A percentile compares a stretch with the other conserved stretches of the same genome.
Conservation (phyloP, 2,113 vertebrate genomes). For the Apodemus speciosus region DNA sequence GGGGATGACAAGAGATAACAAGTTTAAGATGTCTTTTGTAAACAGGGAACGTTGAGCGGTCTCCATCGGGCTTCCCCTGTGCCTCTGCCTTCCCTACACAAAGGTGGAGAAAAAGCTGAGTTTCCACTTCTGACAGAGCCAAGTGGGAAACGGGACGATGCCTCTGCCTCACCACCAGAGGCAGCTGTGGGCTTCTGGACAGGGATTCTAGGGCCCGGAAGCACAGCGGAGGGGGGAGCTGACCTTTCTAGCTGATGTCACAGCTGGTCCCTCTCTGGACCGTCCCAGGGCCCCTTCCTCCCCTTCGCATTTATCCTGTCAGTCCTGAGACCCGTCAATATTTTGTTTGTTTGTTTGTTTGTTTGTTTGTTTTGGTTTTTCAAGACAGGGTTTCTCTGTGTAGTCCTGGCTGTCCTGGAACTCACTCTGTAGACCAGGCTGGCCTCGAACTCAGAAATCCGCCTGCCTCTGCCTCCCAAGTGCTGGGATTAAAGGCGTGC, state of each 20-base stretch:
- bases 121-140: background rate
- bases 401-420: too few species aligned
- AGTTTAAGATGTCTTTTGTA: background rate
- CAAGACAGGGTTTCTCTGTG: too few species aligned
- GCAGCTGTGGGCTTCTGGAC: background rate
- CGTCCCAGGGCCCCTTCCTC: too few species aligned
- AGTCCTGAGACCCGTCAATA: background rate
- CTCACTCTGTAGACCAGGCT: too few species aligned
- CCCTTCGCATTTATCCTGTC: background rate
- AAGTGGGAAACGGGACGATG: fast-evolving
- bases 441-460: too few species aligned
- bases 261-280: background rate
- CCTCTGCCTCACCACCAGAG: background rate
- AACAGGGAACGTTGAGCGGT: background rate
- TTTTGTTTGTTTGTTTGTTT: background rate
- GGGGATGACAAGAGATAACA: background rate
- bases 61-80: background rate
- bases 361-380: background rate
- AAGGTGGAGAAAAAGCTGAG: background rate
- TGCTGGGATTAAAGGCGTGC: too few species aligned
- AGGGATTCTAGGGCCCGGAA: background rate
- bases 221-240: background rate
- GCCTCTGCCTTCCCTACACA: background rate
- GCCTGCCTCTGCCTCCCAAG: too few species aligned
- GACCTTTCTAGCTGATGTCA: background rate